Evolutionary conservation across 30 jellyfish, hydroid and myxozoan genomes (phyloP), one percentile per base, ranked within the genome.

Genomic region (Sanderia malayensis): DNA sequence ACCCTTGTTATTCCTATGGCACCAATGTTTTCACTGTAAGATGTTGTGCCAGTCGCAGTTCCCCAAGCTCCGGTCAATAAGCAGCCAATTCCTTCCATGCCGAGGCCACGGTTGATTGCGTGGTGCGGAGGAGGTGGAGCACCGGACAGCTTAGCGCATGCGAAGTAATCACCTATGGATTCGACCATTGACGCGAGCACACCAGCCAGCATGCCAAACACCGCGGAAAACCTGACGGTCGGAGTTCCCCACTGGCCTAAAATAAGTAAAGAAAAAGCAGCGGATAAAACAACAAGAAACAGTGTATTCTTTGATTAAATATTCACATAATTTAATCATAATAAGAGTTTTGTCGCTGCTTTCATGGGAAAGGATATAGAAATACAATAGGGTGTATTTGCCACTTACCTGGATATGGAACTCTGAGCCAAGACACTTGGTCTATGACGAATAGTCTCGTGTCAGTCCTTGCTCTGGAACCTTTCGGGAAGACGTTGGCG

Each of bases 51-150:
- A 59, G 84, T 91, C 23, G 95, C 98, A 17, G 98, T 84, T 4
- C 98, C 98, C 96, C 96, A 91, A 11, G 93, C 87, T 15, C 98
- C 98, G n/a, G 98, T 84, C 20, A 91, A 45, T 21, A 91, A 45
- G 79, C 98, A 91, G 2, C 98, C 98, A 71, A 91, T 79, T 2
- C 98, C 98, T 74, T 91, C 98, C 72, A 84, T 55, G 31, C 95
- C 96, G 45, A 91, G 45, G 44, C 98, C 98, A 30, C 98, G 83
- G 57, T 91, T 91, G 11, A 91, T 59, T 34, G 98, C 98, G 60
- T 91, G 98, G 19, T 68, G 83, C 8, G 98, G 98, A 13, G 96
- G 98, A 26, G 98, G 98, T 10, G 98, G 98, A 15, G 98, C 98
- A 27, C 93, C 98, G 32, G 95, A 83, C 17, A 91, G 61, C 49